These are phyloP conservation scores for Ctenicera cuprea DNA, from an alignment of 2,888 invertebrate genomes.

Conservation along the genomic window DNA sequence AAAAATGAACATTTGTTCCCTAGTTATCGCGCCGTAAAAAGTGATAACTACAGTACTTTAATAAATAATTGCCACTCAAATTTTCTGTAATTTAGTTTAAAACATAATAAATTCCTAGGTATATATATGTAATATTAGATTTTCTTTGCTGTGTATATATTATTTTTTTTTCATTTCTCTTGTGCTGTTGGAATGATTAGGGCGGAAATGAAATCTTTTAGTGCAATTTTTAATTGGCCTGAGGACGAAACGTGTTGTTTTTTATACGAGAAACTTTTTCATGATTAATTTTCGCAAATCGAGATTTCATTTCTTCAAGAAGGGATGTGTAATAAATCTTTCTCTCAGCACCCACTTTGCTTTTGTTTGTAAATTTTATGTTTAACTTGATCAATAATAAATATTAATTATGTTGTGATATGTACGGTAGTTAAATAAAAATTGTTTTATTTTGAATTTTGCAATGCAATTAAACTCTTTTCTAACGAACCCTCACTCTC, in stretches of 20 bases:
- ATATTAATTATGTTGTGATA: slow-evolving; percentile 19
- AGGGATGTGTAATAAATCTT: not conserved
- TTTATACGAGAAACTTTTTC: slow-evolving; percentile 20
- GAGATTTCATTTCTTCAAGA: slow-evolving; percentile 35
- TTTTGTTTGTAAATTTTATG: slow-evolving; percentile 20
- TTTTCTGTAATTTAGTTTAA: slow-evolving; percentile 66
- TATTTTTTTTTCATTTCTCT: slow-evolving; percentile 33
- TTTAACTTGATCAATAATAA: slow-evolving; percentile 23
- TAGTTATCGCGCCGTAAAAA: slow-evolving; percentile 58
- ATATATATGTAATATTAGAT: slow-evolving; percentile 60
- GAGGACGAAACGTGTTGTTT: slow-evolving; percentile 16
- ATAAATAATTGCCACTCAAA: slow-evolving; percentile 66
- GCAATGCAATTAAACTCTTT: slow-evolving; percentile 21
- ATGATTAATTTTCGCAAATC: not conserved
- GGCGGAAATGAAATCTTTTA: slow-evolving; percentile 32
- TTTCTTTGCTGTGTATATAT: slow-evolving; percentile 53
- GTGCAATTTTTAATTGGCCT: slow-evolving; percentile 14
- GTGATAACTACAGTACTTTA: slow-evolving; percentile 64
- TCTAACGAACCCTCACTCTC: no score
- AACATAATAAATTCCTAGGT: slow-evolving; percentile 62
- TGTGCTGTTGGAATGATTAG: slow-evolving; percentile 23
- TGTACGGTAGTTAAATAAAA: slow-evolving; percentile 39
- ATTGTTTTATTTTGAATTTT: slow-evolving; percentile 30
- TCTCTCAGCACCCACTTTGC: slow-evolving; percentile 3
- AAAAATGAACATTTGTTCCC: slow-evolving; percentile 53